Base-by-base conservation (phyloP, 2,113 vertebrate genomes). In the Eurypyga helias region DNA sequence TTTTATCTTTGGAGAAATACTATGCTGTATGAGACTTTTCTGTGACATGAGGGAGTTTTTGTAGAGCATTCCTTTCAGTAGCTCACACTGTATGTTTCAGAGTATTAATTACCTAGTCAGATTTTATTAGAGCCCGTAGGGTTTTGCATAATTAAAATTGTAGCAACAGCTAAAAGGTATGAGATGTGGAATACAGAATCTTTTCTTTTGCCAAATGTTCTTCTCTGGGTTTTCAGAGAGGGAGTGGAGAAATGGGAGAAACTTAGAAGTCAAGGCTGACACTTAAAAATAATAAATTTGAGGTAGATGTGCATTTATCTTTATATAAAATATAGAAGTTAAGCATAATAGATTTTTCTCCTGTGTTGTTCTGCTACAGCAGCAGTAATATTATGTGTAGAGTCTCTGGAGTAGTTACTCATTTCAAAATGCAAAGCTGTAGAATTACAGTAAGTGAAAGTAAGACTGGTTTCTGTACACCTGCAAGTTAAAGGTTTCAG, bases 61-160 rank as follows among this genome's bases (percentile, higher is more conserved):
- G 61, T 51, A 66, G 51, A 80, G 29, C 45, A 21, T 77, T 97
- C 57, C 66, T 89, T 91, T 95, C 81, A 80, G 54, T 70, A 88
- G 41, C 24, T 95, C 78, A 52, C 9, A 24, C 12, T 83, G 48
- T 82, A 78, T 89, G 45, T 89, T 93, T 94, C 71, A 87, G 61
- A 91, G 61, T 80, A 72, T 94, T 90, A 96, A 92, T 93, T 92
- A 93, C 85, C 67, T 87, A 95, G 67, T 95, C 84, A 87, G 73
- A 65, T 87, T 90, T 91, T 95, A 88, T 95, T 94, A 94, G 82
- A 76, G 57, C 65, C 65, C 49, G 54, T 6, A 91, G 66, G 91
- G 82, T 90, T 96, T 93, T 96, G 49, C 71, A 46, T 90, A 93
- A 91, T 96, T 94, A 82, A 94, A 94, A 83, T 26, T 62, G 61